These are phyloP conservation scores for Zosterops borbonicus DNA, from an alignment of 2,113 vertebrate species.

Conservation along the genomic window DNA sequence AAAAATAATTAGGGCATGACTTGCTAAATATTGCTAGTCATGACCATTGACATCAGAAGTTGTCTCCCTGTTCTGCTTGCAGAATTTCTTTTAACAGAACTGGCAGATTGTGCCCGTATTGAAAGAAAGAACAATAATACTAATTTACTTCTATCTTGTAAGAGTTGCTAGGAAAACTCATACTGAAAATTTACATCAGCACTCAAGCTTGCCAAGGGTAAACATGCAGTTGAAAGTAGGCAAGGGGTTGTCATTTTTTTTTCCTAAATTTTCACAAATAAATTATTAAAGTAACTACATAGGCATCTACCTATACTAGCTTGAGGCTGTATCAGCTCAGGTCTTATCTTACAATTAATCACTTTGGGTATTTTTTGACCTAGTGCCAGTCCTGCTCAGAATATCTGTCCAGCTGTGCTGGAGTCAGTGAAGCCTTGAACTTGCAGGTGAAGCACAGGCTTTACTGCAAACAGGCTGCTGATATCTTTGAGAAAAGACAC, in stretches of 20 bases:
- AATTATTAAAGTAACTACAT: not conserved
- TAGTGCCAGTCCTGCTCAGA: not conserved
- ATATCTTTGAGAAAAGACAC: not conserved
- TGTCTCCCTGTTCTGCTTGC: not conserved
- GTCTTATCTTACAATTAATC: not conserved
- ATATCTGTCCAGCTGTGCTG: not conserved
- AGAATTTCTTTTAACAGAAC: not conserved
- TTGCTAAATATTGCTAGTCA: not conserved
- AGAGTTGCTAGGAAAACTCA: not conserved
- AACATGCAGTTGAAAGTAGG: not conserved
- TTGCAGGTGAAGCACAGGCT: not conserved
- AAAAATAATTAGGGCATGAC: not conserved
- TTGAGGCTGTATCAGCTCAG: not conserved
- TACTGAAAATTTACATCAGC: not conserved
- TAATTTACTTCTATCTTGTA: not conserved
- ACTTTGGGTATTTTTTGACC: not conserved
- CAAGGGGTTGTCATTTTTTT: not conserved
- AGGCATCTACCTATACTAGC: not conserved
- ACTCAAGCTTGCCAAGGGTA: not conserved
- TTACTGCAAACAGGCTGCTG: not conserved
- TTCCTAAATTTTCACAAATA: not conserved
- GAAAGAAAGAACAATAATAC: not conserved
- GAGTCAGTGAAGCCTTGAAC: not conserved
- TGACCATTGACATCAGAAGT: not conserved
- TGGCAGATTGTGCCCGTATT: not conserved